These are phyloP conservation scores for Sinelater perroti DNA, from an alignment of 2,888 invertebrate genomes.

Conservation along the genomic window DNA sequence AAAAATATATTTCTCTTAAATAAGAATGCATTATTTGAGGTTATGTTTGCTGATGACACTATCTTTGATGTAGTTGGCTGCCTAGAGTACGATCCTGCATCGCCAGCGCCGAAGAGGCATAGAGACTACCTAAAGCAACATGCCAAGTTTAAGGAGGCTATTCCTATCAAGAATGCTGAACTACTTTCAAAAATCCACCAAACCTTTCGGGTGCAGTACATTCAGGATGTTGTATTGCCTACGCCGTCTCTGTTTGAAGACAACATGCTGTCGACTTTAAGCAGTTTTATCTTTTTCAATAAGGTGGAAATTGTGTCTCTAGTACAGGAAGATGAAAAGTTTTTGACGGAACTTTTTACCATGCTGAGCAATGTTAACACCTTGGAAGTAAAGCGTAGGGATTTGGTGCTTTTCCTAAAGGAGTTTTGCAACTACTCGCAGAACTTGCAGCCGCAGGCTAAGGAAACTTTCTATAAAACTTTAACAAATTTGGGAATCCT, in stretches of 20 bases:
- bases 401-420: constrained; percentile 96
- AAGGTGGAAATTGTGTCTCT: constrained; percentile 99
- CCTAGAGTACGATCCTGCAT: constrained; percentile 95
- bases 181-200: constrained; percentile 98
- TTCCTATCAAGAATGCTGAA: constrained; percentile 95
- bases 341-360: constrained; percentile 93
- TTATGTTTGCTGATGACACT: constrained; percentile 96
- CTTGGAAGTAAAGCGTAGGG: constrained; percentile 84
- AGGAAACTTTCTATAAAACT: constrained; percentile 97
- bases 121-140: constrained; percentile 94
- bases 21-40: constrained; percentile 95
- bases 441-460: constrained; percentile 95
- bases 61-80: constrained; percentile 99
- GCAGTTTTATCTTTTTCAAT: constrained; percentile 99
- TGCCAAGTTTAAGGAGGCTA: constrained; percentile 91
- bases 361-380: constrained; percentile 91
- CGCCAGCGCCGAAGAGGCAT: constrained; percentile 88
- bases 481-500: constrained; percentile 87
- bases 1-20: constrained; percentile 98
- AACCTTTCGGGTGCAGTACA: constrained; percentile 99
- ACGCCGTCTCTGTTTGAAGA: constrained; percentile 99
- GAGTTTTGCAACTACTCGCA: constrained; percentile 99
- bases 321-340: constrained; percentile 97
- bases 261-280: constrained; percentile 95
- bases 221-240: constrained; percentile 97